Evolutionary conservation across 2,797 vertebrate genomes (phyloP), one percentile per base, ranked within the genome.

Genomic region (Sebastes variabilis): DNA sequence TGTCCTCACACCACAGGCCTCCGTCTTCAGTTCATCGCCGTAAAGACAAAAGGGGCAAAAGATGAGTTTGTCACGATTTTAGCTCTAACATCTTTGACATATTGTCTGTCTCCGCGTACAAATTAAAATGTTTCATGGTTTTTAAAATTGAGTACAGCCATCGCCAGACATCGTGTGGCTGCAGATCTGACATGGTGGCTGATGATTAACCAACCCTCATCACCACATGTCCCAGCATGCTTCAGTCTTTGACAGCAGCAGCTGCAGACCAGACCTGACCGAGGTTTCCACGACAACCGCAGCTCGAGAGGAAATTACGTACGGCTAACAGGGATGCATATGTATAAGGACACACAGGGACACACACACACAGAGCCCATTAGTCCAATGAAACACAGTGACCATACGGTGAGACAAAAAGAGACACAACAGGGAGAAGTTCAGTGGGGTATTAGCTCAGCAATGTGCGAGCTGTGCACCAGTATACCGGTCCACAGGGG

Each of bases 211-310:
- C 73, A 84, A 75, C 42, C 62, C 66, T 84, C 77, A 58, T 61
- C 32, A 36, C 85, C 75, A 64, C 76, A 78, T 67, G 59, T 89
- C 89, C 87, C 88, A 88, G 87, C 86, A 88, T 89, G 88, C 90
- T 76, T 87, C 74, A 75, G 78, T 85, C 32, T 75, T 42, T 58
- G 60, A 86, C 67, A 81, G 83, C 67, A 81, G 83, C 94, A 94
- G 91, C 93, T 92, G 94, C 75, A 78, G 68, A 89, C 72, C 87
- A 92, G 86, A 84, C 72, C 66, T 62, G 68, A 85, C 54, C 65
- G 58, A 86, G 66, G 93, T 95, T 94, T 89, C 94, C 92, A 92
- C 55, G 85, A 93, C 92, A 94, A 94, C 92, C 81, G 27, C 75
- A 61, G 77, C 54, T 80, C 13, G 52, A 85, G 74, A 80, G 72